Base-by-base conservation (phyloP, 2,113 vertebrate genomes). In the Garra rufa region DNA sequence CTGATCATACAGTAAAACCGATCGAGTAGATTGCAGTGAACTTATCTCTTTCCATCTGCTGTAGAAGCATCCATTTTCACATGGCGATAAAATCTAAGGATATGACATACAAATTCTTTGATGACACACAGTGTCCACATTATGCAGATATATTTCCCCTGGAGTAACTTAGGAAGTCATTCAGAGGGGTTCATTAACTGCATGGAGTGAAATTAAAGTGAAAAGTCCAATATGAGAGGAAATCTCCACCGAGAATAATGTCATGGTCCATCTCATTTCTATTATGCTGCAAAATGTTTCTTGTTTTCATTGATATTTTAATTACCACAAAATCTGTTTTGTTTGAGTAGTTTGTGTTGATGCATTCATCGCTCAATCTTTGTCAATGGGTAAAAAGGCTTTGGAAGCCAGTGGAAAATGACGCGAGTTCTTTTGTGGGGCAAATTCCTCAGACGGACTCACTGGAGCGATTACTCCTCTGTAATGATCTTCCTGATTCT, bases 401-500 rank as follows among this genome's bases (percentile, higher is more conserved):
- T 52, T 11, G 19, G 28, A 52, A 76, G 14, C 73, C 10, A 50
- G 9, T 52, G 26, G 26, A 74, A 59, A 46, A 73, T 24, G 0
- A 59, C 48, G 30, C 15, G 71, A 71, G 61, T 48, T 65, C 24
- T 63, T 71, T 48, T 81, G 17, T n/a, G 80, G 48, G 3, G 55
- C 75, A 63, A 55, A 57, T 34, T 43, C 24, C 80, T 30, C 41
- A 76, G 6, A 71, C n/a, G 50, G 55, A 76, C 73, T 76, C 71
- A 71, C 59, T 73, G 82, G 82, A 79, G 80, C 85, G 81, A 91
- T 92, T 92, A 92, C 88, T 69, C 8, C 91, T 89, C 82, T 85
- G 81, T 87, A 92, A 91, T 89, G 88, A 91, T 87, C 82, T 55
- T 52, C 67, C 85, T 88, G 84, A 93, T 90, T 78, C 87, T 89